A percentile compares a stretch with the other conserved stretches of the same genome.
Evolutionary conservation across 2,888 invertebrate genomes (phyloP).

Genomic region (Lasiommata megera): DNA sequence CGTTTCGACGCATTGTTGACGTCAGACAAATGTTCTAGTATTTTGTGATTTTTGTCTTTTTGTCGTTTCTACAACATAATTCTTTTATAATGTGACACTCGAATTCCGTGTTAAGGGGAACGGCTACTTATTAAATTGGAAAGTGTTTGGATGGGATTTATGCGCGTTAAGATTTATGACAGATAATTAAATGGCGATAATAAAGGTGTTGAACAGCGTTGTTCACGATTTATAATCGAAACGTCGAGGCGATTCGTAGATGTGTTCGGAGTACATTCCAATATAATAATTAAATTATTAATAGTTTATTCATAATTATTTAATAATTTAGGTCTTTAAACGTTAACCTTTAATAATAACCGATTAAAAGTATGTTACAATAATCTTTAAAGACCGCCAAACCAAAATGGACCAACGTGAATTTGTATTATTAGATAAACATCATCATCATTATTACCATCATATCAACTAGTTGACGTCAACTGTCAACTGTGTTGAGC

Average conservation of each 20-base stretch:
- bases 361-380: no score
- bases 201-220: constrained; percentile 5
- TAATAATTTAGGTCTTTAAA: no score
- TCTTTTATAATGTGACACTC: constrained; percentile 61
- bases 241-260: background rate
- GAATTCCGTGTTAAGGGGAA: constrained; percentile 40
- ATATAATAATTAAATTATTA: no score
- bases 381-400: no score
- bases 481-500: no score
- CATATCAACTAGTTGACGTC: no score
- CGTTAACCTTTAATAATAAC: no score
- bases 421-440: no score
- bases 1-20: constrained; percentile 60
- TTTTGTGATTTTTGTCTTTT: constrained; percentile 36
- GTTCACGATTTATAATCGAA: constrained; percentile 2
- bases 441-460: no score
- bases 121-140: constrained; percentile 39
- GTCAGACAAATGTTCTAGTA: constrained; percentile 51
- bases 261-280: no score
- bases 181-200: constrained; percentile 14
- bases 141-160: constrained; percentile 26
- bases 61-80: constrained; percentile 31
- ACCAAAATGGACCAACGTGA: no score
- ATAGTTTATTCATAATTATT: no score
- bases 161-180: constrained; percentile 18